Conservation (phyloP, 2,888 invertebrate species). For the Caenorhabditis sinica region DNA sequence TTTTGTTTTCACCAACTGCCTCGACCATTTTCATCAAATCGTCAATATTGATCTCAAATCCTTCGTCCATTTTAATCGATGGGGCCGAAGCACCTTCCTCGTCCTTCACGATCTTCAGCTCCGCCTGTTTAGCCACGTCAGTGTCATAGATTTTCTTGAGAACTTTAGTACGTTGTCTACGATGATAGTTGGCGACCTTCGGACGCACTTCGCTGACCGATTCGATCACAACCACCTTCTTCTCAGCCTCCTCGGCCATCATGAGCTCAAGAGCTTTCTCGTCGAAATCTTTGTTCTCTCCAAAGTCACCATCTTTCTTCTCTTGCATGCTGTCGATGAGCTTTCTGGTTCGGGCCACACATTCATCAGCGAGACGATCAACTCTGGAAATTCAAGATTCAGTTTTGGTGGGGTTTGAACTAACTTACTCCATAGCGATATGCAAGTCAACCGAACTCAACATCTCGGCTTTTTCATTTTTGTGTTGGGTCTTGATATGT, state of each 20-base stretch:
- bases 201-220: slow-evolving; percentile 51
- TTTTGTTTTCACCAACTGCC: not conserved
- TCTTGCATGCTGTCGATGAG: slow-evolving; percentile 55
- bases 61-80: slow-evolving; percentile 31
- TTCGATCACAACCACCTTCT: slow-evolving; percentile 54
- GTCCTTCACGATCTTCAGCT: slow-evolving; percentile 50
- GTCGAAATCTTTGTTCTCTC: slow-evolving; percentile 42
- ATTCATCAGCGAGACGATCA: slow-evolving; percentile 59
- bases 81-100: slow-evolving; percentile 3
- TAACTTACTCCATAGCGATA: slow-evolving; percentile 39
- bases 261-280: slow-evolving; percentile 54
- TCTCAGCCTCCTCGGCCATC: slow-evolving; percentile 46
- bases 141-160: slow-evolving; percentile 58
- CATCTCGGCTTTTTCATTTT: slow-evolving; percentile 29
- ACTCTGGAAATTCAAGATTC: slow-evolving; percentile 37
- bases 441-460: slow-evolving; percentile 34
- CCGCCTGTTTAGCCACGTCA: slow-evolving; percentile 39
- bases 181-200: slow-evolving; percentile 53
- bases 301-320: slow-evolving; percentile 52
- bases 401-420: not conserved
- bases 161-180: slow-evolving; percentile 40
- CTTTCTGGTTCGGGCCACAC: slow-evolving; percentile 45
- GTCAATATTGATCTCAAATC: slow-evolving; percentile 50
- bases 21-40: slow-evolving; percentile 56
- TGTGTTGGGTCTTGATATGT: slow-evolving; percentile 53